Evolutionary conservation across 2,797 vertebrate species (phyloP).

Genomic region (Eulemur coronatus): DNA sequence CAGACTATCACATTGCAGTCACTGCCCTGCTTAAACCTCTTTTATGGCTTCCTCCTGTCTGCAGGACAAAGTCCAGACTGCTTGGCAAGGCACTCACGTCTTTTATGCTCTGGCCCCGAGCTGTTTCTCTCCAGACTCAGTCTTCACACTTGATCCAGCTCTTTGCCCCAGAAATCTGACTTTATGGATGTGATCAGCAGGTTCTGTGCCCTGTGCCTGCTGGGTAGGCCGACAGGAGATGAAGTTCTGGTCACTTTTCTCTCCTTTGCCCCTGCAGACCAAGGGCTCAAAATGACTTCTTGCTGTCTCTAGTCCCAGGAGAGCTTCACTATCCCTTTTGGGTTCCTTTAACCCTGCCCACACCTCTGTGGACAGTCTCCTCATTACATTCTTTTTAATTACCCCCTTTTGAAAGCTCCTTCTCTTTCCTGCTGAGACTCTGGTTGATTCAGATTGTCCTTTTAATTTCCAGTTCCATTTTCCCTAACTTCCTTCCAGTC

Average conservation of each 20-base stretch:
- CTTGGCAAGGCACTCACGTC: background rate
- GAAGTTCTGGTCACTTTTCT: background rate
- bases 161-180: background rate
- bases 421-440: background rate
- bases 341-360: background rate
- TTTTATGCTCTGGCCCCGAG: constrained; percentile 10
- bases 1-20: background rate
- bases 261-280: background rate
- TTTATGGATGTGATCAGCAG: background rate
- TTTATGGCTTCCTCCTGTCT: constrained; percentile 61
- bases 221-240: background rate
- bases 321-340: background rate
- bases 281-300: background rate
- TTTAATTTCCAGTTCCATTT: background rate
- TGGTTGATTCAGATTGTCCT: background rate
- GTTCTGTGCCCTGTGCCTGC: background rate
- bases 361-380: background rate
- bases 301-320: background rate
- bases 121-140: background rate
- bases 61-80: constrained; percentile 60
- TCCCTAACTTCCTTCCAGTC: background rate
- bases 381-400: background rate
- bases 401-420: background rate
- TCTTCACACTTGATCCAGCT: background rate
- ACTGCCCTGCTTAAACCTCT: background rate